Base-by-base conservation (phyloP, 2,113 vertebrate genomes). In the Crotophaga sulcirostris region DNA sequence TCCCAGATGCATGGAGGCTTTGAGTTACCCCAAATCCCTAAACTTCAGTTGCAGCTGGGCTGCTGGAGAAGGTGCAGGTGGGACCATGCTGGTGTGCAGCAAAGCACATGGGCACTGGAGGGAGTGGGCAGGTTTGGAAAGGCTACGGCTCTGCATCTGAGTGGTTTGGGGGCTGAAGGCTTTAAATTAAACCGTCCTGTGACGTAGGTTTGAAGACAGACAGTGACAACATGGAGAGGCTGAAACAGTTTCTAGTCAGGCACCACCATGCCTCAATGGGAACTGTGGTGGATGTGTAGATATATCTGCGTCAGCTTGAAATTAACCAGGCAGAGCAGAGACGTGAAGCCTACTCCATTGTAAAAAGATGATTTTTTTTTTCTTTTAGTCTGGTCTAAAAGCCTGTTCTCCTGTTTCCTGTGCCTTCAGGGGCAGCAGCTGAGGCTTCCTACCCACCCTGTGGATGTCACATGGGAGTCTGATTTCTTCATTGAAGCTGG, bases 151-250 rank as follows among this genome's bases (percentile, higher is more conserved):
- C 92, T 94, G 73, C 64, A 89, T 63, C 72, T 87, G 78, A 80
- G 60, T 63, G 81, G 51, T 25, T 86, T 91, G 79, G 52, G 83
- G 84, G 78, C 81, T 42, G 60, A 94, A 88, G 82, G 51, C 73
- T 92, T 93, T 82, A 76, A 87, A 92, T 93, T 73, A 96, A 96
- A 87, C 67, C 16, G 23, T 94, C 64, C 91, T 42, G 25, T n/a
- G 79, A 47, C 89, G 67, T 58, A 72, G 36, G 42, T 33, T 84
- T 47, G 55, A 63, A n/a, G 60, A 19, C 6, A 6, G 44, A 33
- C 28, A 29, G 26, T 19, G n/a, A 23, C 34, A 73, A 40, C 0
- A 0, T 15, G 21, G 33, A 42, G 49, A 73, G 17, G 36, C 14
- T 38, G 25, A 38, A 51, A 60, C 4, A 4, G 15, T 56, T 76